A percentile compares a stretch with the other conserved stretches of the same genome.
Evolutionary conservation across 2,888 invertebrate genomes (phyloP).

Genomic region (Acrobasis suavella): DNA sequence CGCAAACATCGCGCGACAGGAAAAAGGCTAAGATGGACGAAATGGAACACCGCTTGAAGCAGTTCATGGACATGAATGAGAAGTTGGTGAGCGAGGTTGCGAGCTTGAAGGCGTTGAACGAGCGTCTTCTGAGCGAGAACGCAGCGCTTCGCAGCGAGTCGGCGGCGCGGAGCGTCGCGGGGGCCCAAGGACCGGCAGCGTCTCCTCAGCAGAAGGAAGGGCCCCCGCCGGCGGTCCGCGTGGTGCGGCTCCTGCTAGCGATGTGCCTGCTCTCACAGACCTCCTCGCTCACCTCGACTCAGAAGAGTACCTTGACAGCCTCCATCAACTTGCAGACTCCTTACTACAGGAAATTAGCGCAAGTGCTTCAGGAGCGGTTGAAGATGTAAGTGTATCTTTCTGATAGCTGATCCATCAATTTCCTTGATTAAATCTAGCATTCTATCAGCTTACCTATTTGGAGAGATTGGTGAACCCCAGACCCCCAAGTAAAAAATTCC

Average conservation of each 20-base stretch:
- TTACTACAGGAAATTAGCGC: constrained; percentile 90
- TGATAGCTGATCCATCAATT: not conserved
- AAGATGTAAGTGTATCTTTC: constrained; percentile 79
- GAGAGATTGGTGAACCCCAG: not conserved
- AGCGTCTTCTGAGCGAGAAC: constrained; percentile 85
- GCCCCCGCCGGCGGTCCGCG: constrained; percentile 87
- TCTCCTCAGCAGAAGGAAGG: constrained; percentile 98
- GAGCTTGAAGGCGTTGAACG: constrained; percentile 85
- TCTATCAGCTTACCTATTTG: not conserved
- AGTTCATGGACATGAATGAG: constrained; percentile 85
- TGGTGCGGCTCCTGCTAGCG: constrained; percentile 88
- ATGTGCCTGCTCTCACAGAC: constrained; percentile 93
- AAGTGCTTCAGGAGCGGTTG: constrained; percentile 85
- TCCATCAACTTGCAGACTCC: constrained; percentile 92
- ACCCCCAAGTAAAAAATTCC: not conserved
- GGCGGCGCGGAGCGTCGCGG: constrained; percentile 86
- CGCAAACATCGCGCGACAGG: constrained; percentile 97
- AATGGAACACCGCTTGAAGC: constrained; percentile 88
- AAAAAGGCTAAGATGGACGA: constrained; percentile 97
- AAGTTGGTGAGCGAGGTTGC: constrained; percentile 85
- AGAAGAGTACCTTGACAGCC: constrained; percentile 86
- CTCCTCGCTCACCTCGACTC: constrained; percentile 90
- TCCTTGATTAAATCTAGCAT: too few species aligned
- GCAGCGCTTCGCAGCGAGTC: constrained; percentile 82
- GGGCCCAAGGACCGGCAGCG: constrained; percentile 89